These are phyloP conservation scores for Tragelaphus imberbis DNA, from an alignment of 2,113 vertebrate species.

Conservation along the genomic window DNA sequence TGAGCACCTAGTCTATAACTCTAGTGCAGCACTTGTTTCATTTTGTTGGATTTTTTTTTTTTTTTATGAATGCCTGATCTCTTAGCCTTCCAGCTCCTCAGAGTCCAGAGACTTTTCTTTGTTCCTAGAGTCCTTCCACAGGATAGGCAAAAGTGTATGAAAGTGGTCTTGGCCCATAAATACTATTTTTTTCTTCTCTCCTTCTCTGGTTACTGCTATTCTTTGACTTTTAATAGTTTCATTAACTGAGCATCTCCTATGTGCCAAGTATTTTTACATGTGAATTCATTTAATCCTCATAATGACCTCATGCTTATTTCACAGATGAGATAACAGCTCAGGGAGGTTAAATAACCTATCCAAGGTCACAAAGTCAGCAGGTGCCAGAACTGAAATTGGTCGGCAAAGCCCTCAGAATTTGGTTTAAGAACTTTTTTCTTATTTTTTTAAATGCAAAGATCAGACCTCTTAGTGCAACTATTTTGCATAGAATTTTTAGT, in stretches of 20 bases:
- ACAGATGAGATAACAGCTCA: background rate
- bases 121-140: background rate
- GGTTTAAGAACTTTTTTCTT: background rate
- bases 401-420: background rate
- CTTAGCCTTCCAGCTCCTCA: background rate
- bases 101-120: background rate
- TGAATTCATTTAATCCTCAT: slow-evolving; percentile 21
- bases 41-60: background rate
- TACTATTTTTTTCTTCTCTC: background rate
- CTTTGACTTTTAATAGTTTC: background rate
- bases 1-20: background rate
- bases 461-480: background rate
- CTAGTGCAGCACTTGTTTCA: background rate
- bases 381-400: slow-evolving; percentile 2
- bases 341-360: background rate
- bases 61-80: background rate
- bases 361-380: background rate
- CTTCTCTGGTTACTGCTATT: background rate
- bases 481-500: background rate
- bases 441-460: background rate
- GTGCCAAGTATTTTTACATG: background rate
- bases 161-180: background rate
- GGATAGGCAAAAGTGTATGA: background rate
- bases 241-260: background rate
- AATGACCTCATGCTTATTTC: background rate